Conservation (phyloP, 2,888 invertebrate genomes). For the Masnerella sp. region DNA sequence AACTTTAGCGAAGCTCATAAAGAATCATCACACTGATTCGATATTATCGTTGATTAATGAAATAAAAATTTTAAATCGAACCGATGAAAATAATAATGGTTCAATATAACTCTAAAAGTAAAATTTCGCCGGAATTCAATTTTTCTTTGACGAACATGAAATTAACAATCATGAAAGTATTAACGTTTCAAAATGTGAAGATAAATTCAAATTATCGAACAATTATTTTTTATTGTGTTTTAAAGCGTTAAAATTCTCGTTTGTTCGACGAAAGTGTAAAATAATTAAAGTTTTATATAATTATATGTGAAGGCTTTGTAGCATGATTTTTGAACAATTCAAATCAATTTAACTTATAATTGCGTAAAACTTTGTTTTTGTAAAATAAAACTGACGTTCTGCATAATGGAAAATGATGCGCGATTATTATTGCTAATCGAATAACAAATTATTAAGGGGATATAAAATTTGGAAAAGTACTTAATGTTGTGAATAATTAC, state of each 20-base stretch:
- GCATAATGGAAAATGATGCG: conserved; percentile 30
- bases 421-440: conserved; percentile 46
- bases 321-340: conserved; percentile 33
- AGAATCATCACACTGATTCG: too few species aligned
- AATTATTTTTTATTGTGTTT: conserved; percentile 22
- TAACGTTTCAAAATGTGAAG: conserved; percentile 34
- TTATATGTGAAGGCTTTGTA: conserved; percentile 30
- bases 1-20: too few species aligned
- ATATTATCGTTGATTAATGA: too few species aligned
- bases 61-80: too few species aligned
- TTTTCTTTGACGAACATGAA: conserved; percentile 31
- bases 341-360: conserved; percentile 39
- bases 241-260: conserved; percentile 34
- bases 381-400: conserved; percentile 23
- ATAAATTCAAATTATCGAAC: conserved; percentile 25
- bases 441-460: conserved; percentile 37
- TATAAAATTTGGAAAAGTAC: conserved; percentile 37
- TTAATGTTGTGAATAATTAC: conserved; percentile 48
- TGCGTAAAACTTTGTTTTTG: conserved; percentile 27
- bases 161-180: conserved; percentile 25
- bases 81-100: background rate
- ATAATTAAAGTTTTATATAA: conserved; percentile 35
- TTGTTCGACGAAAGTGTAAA: conserved; percentile 24
- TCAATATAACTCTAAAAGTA: background rate
- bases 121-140: conserved; percentile 17